Evolutionary conservation across 2,113 vertebrate species (phyloP).

Genomic region (Bos indicus): DNA sequence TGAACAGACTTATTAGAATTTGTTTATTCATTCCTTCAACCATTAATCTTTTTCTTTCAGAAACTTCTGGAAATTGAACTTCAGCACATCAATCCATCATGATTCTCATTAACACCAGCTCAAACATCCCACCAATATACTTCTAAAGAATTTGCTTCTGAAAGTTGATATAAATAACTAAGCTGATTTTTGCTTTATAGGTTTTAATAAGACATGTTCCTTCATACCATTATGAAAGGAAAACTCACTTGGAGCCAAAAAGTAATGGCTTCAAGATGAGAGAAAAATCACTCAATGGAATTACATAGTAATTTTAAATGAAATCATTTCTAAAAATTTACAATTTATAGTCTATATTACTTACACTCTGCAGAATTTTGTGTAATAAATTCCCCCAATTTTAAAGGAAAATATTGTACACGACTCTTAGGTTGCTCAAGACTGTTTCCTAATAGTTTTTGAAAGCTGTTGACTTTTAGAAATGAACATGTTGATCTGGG

Average conservation of each 20-base stretch:
- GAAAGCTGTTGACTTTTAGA: constrained; percentile 73
- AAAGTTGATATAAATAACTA: constrained; percentile 19
- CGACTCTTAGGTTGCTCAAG: constrained; percentile 53
- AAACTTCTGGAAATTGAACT: constrained; percentile 28
- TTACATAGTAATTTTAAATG: constrained; percentile 37
- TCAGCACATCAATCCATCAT: background rate
- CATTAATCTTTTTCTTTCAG: constrained; percentile 27
- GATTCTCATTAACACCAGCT: background rate
- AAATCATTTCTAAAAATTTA: constrained; percentile 5
- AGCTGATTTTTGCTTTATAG: background rate
- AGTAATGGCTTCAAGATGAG: constrained; percentile 30
- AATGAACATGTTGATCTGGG: constrained; percentile 73
- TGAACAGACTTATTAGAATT: background rate
- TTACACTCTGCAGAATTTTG: constrained; percentile 5
- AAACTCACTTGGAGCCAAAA: background rate
- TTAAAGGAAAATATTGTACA: constrained; percentile 51
- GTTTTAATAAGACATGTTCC: constrained; percentile 45
- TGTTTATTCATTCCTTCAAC: background rate
- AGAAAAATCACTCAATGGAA: constrained; percentile 20
- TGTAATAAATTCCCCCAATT: background rate
- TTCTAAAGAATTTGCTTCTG: constrained; percentile 40
- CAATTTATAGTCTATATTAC: background rate
- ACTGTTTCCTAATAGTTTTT: constrained; percentile 60
- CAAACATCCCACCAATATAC: background rate
- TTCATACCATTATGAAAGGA: background rate